These are phyloP conservation scores for Bungarus multicinctus DNA, from an alignment of 2,113 vertebrate species.

Conservation along the genomic window DNA sequence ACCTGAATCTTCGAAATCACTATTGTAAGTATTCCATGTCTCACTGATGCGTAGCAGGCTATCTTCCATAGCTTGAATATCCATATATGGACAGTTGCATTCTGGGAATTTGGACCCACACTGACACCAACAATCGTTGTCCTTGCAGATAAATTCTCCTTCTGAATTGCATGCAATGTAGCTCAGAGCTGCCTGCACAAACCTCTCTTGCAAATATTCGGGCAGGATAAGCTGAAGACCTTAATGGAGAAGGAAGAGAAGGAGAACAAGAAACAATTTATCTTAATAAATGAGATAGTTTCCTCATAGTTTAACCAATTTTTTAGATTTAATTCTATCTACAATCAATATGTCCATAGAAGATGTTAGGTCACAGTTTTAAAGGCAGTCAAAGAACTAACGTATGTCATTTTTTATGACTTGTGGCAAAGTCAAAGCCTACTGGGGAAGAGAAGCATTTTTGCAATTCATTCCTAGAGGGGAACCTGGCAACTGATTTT, in stretches of 20 bases:
- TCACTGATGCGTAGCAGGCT: slow-evolving; percentile 88
- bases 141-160: slow-evolving; percentile 91
- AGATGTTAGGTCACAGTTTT: neutral
- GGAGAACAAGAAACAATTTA: slow-evolving; percentile 20
- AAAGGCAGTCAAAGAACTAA: neutral
- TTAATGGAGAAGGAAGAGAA: slow-evolving; percentile 48
- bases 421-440: neutral
- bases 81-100: slow-evolving; percentile 96
- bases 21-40: slow-evolving; percentile 86
- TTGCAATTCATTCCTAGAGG: neutral
- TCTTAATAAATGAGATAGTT: neutral
- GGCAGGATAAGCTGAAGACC: slow-evolving; percentile 94
- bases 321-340: neutral
- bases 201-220: slow-evolving; percentile 88
- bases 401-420: neutral
- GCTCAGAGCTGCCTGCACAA: slow-evolving; percentile 91
- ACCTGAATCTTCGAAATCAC: slow-evolving; percentile 96
- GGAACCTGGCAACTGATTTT: neutral
- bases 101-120: slow-evolving; percentile 90
- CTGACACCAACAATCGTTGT: slow-evolving; percentile 94
- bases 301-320: neutral
- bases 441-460: neutral
- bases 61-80: slow-evolving; percentile 97
- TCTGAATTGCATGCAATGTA: slow-evolving; percentile 97
- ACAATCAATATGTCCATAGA: neutral